These are phyloP conservation scores for Gibbula magus DNA, from an alignment of 2,888 invertebrate species.

Conservation along the genomic window DNA sequence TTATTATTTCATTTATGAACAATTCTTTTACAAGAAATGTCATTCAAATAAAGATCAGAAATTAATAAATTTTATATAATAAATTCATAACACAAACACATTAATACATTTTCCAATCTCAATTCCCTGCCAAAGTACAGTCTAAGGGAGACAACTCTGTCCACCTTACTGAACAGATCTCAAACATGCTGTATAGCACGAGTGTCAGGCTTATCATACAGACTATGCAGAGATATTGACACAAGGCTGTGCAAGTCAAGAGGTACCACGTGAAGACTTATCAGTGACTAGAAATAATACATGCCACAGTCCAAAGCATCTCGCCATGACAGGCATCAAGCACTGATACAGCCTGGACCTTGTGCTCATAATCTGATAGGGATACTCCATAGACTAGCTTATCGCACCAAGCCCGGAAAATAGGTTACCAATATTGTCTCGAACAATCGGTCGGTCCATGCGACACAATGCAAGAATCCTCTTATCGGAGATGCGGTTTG, in stretches of 20 bases:
- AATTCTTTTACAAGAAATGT: neutral
- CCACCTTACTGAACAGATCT: too few relatives aligned
- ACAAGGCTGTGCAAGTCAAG: neutral
- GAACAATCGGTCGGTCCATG: too few relatives aligned
- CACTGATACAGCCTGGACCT: constrained; percentile 16
- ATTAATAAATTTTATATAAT: neutral
- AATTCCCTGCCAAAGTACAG: neutral
- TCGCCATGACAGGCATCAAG: neutral
- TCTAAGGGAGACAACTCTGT: neutral
- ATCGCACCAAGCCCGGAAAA: neutral
- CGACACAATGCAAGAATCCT: too few relatives aligned
- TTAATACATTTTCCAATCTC: neutral
- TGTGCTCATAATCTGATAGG: constrained; percentile 8
- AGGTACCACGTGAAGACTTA: constrained; percentile 20
- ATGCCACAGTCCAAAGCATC: constrained; percentile 5
- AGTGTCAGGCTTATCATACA: neutral
- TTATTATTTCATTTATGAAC: too few relatives aligned
- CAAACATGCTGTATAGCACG: neutral
- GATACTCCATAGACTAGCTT: neutral
- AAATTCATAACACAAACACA: neutral
- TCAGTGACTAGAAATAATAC: constrained; percentile 3
- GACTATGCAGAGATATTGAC: neutral
- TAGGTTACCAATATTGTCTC: constrained; percentile 12
- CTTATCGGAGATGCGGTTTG: too few relatives aligned
- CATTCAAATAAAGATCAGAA: neutral